Conservation (phyloP, 2,888 invertebrate species). For the Cryptus armator region DNA sequence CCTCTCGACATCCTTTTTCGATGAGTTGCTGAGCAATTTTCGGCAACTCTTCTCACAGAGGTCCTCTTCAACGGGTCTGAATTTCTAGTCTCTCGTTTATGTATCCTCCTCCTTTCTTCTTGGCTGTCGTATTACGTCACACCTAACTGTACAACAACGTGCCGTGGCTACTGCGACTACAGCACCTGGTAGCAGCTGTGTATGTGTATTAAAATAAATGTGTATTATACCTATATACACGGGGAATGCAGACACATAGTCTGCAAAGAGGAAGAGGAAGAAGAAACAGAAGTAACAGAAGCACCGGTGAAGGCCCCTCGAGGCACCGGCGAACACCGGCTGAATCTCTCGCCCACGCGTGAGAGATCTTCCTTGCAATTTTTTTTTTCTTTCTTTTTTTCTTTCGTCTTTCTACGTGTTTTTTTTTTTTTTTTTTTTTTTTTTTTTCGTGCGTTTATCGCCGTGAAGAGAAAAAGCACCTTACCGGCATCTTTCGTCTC, state of each 20-base stretch:
- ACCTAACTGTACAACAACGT: slow-evolving; percentile 74
- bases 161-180: slow-evolving; percentile 52
- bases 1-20: neutral
- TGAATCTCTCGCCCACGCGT: slow-evolving; percentile 73
- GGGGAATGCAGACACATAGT: slow-evolving; percentile 32
- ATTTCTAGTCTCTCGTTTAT: neutral
- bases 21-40: slow-evolving; percentile 49
- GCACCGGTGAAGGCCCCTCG: slow-evolving; percentile 65
- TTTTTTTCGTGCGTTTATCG: slow-evolving; percentile 74
- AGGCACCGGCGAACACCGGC: slow-evolving; percentile 61
- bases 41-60: slow-evolving; percentile 60
- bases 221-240: slow-evolving; percentile 15
- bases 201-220: slow-evolving; percentile 1
- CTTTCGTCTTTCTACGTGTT: slow-evolving; percentile 19
- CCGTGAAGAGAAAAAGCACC: slow-evolving; percentile 43
- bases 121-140: slow-evolving; percentile 74
- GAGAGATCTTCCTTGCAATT: slow-evolving; percentile 67
- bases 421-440: slow-evolving; percentile 24
- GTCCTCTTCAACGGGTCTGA: neutral
- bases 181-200: slow-evolving; percentile 24
- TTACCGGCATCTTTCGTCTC: slow-evolving; percentile 37
- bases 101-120: slow-evolving; percentile 7
- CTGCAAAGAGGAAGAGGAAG: slow-evolving; percentile 66
- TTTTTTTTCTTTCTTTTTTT: slow-evolving; percentile 49
- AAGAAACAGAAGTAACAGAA: slow-evolving; percentile 69